Evolutionary conservation across 2,113 vertebrate genomes (phyloP).

Genomic region (Hucho hucho): DNA sequence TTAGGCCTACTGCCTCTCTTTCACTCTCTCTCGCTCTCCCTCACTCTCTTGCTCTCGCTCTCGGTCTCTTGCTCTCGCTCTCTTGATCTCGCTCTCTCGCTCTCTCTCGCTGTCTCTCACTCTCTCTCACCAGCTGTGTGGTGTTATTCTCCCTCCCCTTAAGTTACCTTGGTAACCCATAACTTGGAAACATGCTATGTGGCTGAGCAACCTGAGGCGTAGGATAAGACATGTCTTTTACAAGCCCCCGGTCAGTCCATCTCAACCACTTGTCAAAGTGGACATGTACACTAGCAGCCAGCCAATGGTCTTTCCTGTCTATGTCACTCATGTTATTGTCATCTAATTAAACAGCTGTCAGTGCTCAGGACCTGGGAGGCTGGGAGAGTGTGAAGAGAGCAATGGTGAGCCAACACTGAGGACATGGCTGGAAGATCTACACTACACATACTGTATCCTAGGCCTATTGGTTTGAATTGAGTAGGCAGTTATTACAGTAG

Average conservation of each 20-base stretch:
- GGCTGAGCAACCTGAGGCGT: constrained; percentile 31
- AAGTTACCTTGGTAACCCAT: constrained; percentile 56
- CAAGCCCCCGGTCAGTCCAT: constrained; percentile 17
- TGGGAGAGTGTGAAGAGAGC: too few species aligned
- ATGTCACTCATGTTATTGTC: not conserved
- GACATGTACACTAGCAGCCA: constrained; percentile 7
- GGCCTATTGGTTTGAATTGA: too few species aligned
- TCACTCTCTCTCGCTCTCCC: not conserved
- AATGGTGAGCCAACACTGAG: too few species aligned
- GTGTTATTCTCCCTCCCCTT: constrained; percentile 43
- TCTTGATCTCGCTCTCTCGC: not conserved
- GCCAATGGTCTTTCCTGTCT: constrained; percentile 22
- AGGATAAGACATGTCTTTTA: constrained; percentile 31
- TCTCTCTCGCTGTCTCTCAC: not conserved
- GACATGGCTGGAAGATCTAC: too few species aligned
- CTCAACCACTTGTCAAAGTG: constrained; percentile 17
- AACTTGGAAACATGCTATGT: constrained; percentile 33
- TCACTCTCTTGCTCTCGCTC: not conserved
- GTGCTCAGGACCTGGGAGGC: not conserved
- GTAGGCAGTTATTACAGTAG: too few species aligned
- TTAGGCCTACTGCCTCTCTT: not conserved
- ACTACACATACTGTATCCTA: too few species aligned
- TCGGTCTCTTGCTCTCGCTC: not conserved
- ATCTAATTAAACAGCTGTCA: not conserved
- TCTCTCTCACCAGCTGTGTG: constrained; percentile 18